Conservation (phyloP, 2,113 vertebrate species). For the Alosa alosa region DNA sequence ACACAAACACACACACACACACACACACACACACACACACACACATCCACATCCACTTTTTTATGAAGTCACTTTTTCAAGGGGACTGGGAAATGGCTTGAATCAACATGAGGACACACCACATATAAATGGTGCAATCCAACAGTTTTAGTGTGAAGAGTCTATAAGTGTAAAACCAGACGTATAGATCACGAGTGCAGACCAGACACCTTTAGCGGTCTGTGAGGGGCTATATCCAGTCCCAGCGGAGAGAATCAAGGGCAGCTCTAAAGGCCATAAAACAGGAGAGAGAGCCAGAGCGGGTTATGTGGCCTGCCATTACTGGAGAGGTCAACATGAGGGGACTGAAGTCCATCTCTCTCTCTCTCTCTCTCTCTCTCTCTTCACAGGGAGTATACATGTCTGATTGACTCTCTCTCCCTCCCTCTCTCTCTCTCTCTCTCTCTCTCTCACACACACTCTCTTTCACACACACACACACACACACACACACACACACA, state of each 20-base stretch:
- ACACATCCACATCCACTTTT: no score
- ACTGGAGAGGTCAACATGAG: slow-evolving; percentile 1
- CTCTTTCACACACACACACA: neutral
- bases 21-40: no score
- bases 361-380: slow-evolving; percentile 2
- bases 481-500: neutral
- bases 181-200: neutral
- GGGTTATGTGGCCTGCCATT: neutral
- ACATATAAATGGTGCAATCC: neutral
- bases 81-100: no score
- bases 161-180: neutral
- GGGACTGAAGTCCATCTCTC: neutral
- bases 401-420: neutral
- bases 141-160: neutral
- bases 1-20: no score
- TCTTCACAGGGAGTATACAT: neutral
- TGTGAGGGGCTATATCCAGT: neutral
- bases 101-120: neutral
- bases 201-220: neutral
- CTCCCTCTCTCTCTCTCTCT: neutral
- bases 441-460: neutral
- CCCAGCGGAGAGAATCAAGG: neutral
- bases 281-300: neutral
- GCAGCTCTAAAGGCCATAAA: neutral
- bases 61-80: no score